Evolutionary conservation across 2,797 vertebrate species (phyloP).

Genomic region (Holocentrus rufus): DNA sequence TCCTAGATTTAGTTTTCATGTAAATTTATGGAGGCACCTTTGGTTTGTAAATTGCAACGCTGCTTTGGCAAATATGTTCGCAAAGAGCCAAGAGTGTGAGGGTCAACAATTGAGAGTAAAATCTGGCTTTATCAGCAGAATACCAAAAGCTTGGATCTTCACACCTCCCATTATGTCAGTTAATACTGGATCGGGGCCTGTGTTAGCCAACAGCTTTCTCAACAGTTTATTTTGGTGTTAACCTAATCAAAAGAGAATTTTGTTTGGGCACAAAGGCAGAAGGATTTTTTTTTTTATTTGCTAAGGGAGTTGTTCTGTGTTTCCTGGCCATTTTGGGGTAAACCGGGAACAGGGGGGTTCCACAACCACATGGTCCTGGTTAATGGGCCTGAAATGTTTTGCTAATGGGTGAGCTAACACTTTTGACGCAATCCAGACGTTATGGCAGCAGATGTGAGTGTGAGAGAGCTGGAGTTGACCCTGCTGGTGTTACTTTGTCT

Average conservation of each 20-base stretch:
- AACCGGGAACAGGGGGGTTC: constrained; percentile 28
- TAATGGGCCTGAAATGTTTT: constrained; percentile 82
- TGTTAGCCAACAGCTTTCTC: constrained; percentile 36
- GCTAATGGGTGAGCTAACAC: constrained; percentile 73
- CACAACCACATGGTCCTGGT: constrained; percentile 66
- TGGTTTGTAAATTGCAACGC: constrained; percentile 3
- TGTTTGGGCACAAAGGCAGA: constrained; percentile 9
- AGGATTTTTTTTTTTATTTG: constrained; percentile 51
- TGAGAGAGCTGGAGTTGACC: constrained; percentile 55
- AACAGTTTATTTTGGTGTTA: constrained; percentile 51
- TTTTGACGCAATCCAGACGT: constrained; percentile 77
- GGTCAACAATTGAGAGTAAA: constrained; percentile 22
- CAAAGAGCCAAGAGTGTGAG: constrained; percentile 20
- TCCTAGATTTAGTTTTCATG: constrained; percentile 13
- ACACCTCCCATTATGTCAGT: constrained; percentile 52
- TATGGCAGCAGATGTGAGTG: constrained; percentile 57
- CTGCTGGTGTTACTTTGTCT: constrained; percentile 40
- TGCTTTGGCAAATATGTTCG: constrained; percentile 24
- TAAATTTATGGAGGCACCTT: constrained; percentile 12
- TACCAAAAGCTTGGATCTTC: constrained; percentile 18
- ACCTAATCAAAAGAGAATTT: constrained; percentile 70
- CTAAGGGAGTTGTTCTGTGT: constrained; percentile 69
- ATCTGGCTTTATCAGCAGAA: constrained; percentile 24
- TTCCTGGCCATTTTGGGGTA: constrained; percentile 63
- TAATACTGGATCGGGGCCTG: constrained; percentile 30